A percentile compares a stretch with the other conserved stretches of the same genome.
These are phyloP conservation scores for Trochalopteron elliotii DNA, from an alignment of 2,113 vertebrate species.

Conservation along the genomic window DNA sequence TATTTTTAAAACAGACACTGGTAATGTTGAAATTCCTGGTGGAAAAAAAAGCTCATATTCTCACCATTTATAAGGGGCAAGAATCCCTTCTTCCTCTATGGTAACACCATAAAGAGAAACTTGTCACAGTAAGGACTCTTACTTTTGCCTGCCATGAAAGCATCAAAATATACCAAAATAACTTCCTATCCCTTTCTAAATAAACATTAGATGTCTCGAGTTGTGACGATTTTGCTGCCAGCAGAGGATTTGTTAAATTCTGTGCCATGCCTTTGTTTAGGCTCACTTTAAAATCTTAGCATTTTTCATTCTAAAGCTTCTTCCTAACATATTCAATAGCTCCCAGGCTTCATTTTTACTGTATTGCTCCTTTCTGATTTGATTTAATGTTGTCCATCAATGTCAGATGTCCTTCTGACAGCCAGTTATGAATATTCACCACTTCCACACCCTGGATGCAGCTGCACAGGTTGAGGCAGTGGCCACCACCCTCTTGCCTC, in stretches of 20 bases:
- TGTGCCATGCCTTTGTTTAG: background rate
- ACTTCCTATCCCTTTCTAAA: background rate
- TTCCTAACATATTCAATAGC: background rate
- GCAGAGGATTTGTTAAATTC: background rate
- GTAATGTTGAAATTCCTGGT: background rate
- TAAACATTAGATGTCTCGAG: background rate
- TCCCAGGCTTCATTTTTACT: background rate
- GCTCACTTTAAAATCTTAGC: background rate
- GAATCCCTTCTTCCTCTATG: background rate
- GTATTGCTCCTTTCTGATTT: background rate
- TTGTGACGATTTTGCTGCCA: background rate
- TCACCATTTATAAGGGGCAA: background rate
- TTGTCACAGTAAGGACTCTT: background rate
- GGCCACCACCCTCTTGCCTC: background rate
- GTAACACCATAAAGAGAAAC: background rate
- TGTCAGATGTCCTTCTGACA: background rate
- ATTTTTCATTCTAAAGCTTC: background rate
- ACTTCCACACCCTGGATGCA: background rate
- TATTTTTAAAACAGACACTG: background rate
- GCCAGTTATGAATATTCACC: accelerated
- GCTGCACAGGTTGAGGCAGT: background rate
- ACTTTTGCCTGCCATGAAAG: background rate
- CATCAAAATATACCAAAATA: background rate
- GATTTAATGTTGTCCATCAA: background rate
- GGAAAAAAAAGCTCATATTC: background rate